A percentile compares a stretch with the other conserved stretches of the same genome.
These are phyloP conservation scores for Sparidentex hasta DNA, from an alignment of 2,797 vertebrate species.

Conservation along the genomic window DNA sequence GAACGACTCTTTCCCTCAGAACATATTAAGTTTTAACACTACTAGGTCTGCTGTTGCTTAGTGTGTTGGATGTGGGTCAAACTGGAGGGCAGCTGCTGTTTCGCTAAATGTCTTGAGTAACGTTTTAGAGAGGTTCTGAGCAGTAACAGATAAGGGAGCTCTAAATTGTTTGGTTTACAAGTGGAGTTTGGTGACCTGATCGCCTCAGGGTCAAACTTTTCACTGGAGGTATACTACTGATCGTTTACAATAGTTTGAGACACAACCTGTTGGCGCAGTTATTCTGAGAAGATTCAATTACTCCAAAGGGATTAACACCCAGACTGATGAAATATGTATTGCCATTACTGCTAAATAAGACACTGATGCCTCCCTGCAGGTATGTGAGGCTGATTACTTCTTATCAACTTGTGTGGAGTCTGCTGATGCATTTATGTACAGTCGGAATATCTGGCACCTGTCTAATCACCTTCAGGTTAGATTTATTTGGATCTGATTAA, in stretches of 20 bases:
- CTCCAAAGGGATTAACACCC: too few relatives aligned
- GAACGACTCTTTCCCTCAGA: neutral
- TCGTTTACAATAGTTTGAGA: neutral
- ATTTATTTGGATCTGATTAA: neutral
- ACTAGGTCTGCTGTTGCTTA: neutral
- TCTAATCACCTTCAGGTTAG: neutral
- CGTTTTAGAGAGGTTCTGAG: neutral
- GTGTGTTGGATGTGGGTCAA: neutral
- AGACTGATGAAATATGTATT: conserved; percentile 7
- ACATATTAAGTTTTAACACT: neutral
- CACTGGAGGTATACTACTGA: neutral
- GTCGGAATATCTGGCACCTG: conserved; percentile 11
- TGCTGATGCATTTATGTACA: conserved; percentile 20
- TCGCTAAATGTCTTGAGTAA: neutral
- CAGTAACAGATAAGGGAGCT: neutral
- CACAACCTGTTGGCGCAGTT: neutral
- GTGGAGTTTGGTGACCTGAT: conserved; percentile 9
- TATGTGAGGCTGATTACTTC: conserved; percentile 23
- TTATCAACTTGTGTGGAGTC: conserved; percentile 13
- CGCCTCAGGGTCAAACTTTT: neutral
- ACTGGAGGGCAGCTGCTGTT: neutral
- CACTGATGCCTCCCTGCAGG: conserved; percentile 17
- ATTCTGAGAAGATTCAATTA: neutral
- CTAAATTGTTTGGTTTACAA: conserved; percentile 14
- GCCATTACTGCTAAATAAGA: conserved; percentile 8